phyloP scores from a whole-genome alignment of 2,797 vertebrate species.

The Tokudaia muenninki region DNA sequence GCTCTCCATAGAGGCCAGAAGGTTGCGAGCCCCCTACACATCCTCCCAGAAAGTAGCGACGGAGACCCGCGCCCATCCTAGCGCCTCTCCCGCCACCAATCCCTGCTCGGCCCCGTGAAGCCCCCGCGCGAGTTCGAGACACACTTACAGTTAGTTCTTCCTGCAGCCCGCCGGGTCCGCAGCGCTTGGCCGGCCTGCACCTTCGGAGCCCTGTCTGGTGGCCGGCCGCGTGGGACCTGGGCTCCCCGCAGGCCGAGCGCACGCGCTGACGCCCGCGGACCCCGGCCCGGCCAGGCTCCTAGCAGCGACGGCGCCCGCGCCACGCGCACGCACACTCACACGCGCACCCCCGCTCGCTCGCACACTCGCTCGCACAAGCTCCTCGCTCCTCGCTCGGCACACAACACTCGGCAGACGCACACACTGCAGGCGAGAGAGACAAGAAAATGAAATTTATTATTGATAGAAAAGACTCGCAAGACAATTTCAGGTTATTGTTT shows the following conservation, averaged over 20 bases:
- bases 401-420: slow-evolving; percentile 75
- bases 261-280: slow-evolving; percentile 82
- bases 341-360: slow-evolving; percentile 89
- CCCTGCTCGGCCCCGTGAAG: slow-evolving; percentile 65
- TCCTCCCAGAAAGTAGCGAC: background rate
- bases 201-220: slow-evolving; percentile 64
- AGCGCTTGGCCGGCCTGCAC: slow-evolving; percentile 85
- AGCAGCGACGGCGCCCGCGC: slow-evolving; percentile 88
- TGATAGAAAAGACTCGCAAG: slow-evolving; percentile 94
- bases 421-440: slow-evolving; percentile 92
- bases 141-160: slow-evolving; percentile 93
- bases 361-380: slow-evolving; percentile 71
- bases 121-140: slow-evolving; percentile 87
- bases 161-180: slow-evolving; percentile 89
- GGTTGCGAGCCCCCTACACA: slow-evolving; percentile 68
- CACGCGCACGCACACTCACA: slow-evolving; percentile 86
- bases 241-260: slow-evolving; percentile 79
- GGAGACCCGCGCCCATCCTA: slow-evolving; percentile 73
- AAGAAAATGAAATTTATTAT: slow-evolving; percentile 98
- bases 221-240: slow-evolving; percentile 87
- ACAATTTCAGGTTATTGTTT: slow-evolving; percentile 99
- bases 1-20: slow-evolving; percentile 16
- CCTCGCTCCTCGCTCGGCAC: slow-evolving; percentile 82
- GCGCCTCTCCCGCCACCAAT: slow-evolving; percentile 46
- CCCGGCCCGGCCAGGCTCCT: slow-evolving; percentile 91